Evolutionary conservation across 2,113 vertebrate genomes (phyloP).

Genomic region (Gulo gulo): DNA sequence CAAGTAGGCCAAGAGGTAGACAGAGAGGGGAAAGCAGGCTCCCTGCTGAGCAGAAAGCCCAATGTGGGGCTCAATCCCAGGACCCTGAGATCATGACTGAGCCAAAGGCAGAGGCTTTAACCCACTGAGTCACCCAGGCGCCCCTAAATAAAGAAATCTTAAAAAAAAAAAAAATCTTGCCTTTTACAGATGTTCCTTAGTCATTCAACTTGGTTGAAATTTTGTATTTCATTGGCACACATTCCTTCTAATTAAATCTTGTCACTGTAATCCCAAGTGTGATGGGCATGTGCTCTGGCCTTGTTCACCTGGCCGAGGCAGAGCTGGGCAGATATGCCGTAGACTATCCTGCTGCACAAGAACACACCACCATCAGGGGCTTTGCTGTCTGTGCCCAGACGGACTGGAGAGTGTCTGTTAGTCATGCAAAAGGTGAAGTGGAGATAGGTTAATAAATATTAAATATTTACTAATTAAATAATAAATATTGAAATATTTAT

Average conservation of each 20-base stretch:
- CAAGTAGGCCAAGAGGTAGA: too few relatives aligned
- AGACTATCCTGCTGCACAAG: neutral
- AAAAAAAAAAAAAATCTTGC: neutral
- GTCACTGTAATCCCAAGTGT: neutral
- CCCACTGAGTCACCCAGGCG: too few relatives aligned
- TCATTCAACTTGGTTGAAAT: neutral
- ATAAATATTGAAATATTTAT: too few relatives aligned
- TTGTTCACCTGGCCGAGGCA: neutral
- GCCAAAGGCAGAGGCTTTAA: too few relatives aligned
- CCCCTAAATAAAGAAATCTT: neutral
- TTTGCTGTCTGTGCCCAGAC: neutral
- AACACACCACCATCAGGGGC: neutral
- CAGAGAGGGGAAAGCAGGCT: too few relatives aligned
- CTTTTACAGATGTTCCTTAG: neutral
- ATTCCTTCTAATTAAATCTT: neutral
- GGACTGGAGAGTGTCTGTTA: rapidly evolving
- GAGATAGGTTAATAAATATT: neutral
- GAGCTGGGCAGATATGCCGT: neutral
- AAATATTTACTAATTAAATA: too few relatives aligned
- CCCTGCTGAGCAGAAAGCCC: too few relatives aligned
- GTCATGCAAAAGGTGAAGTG: too few relatives aligned
- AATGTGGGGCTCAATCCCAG: too few relatives aligned
- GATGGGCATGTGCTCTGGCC: neutral
- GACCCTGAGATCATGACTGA: too few relatives aligned
- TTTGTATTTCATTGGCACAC: neutral